Evolutionary conservation across 2,113 vertebrate genomes (phyloP), one percentile per base, ranked within the genome.

Genomic region (Trichechus manatus): DNA sequence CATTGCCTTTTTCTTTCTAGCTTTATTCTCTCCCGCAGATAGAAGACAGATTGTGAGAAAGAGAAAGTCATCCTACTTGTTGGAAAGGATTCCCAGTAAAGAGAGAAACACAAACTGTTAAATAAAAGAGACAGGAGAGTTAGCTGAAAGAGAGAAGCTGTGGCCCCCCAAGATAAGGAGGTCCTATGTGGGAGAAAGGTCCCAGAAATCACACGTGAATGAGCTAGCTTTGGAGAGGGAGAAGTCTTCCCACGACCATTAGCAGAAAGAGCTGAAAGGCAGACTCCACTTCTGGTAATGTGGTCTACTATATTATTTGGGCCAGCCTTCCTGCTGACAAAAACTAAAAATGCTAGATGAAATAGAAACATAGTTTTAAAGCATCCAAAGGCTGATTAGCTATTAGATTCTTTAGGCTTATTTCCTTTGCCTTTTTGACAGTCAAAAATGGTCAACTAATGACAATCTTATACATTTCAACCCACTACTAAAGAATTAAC

Each of bases 231-330:
- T 44, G 36, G 85, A 97, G 33, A 84, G 14, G 1, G 17, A 64
- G 44, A 56, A 23, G 31, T 80, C 87, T 91, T 95, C 87, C 84
- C 63, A 59, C 47, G 74, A 4, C 66, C 59, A 33, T 42, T 33
- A 14, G 1, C 33, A 39, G 36, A 47, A 53, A 90, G 23, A 88
- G 33, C 31, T 15, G 13, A 95, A 72, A 96, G 79, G 63, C 9
- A 82, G n/a, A 25, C 3, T 88, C 39, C 1, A 9, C 25, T 80
- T 66, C 86, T 94, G 91, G 95, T 91, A 96, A 92, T 29, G 31
- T 72, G 47, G 23, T 61, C 59, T 42, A 56, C 27, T 33, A 22
- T 11, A 63, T 56, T 25, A 72, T 84, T 33, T 92, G 61, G 56
- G 72, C 50, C 25, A 89, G 47, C 3, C 44, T 25, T 97, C 53